A percentile compares a stretch with the other conserved stretches of the same genome.
Conservation (phyloP, 1,140 invertebrate species). For the Pseudomyrmex dendroicus region DNA sequence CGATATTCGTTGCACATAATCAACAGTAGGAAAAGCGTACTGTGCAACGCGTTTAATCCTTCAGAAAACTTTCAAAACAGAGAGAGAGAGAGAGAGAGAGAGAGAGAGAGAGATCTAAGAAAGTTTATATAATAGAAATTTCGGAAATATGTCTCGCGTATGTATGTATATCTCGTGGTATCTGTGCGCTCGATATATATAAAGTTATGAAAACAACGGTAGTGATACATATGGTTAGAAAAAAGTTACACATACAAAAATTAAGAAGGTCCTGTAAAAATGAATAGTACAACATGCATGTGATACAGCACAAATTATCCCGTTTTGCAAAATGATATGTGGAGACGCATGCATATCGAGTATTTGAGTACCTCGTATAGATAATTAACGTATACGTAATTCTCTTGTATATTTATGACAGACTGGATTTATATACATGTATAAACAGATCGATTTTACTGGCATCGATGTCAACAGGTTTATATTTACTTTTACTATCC, state of each 20-base stretch:
- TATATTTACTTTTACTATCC: conserved; percentile 23
- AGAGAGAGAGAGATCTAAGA: not conserved
- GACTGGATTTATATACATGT: conserved; percentile 26
- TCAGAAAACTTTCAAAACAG: conserved; percentile 19
- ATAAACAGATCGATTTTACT: conserved; percentile 33
- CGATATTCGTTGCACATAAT: conserved; percentile 69
- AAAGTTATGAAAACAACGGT: conserved; percentile 40
- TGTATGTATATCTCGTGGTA: conserved; percentile 57
- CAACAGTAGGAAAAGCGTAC: conserved; percentile 60
- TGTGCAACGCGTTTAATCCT: conserved; percentile 39
- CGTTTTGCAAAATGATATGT: conserved; percentile 27
- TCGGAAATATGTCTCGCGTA: conserved; percentile 65
- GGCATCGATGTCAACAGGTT: conserved; percentile 20
- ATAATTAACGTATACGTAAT: conserved; percentile 64
- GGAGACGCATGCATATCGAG: conserved; percentile 19
- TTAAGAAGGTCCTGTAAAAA: conserved; percentile 63
- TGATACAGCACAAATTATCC: conserved; percentile 50
- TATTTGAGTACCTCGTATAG: conserved; percentile 59
- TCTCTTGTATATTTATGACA: conserved; percentile 67
- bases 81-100: too few relatives aligned
- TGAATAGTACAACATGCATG: conserved; percentile 68
- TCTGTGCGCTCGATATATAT: not conserved
- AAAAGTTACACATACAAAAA: too few relatives aligned
- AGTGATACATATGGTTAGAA: conserved; percentile 61
- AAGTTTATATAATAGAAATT: conserved; percentile 27